phyloP scores from a whole-genome alignment of 2,797 vertebrate species.

The Lates japonicus region DNA sequence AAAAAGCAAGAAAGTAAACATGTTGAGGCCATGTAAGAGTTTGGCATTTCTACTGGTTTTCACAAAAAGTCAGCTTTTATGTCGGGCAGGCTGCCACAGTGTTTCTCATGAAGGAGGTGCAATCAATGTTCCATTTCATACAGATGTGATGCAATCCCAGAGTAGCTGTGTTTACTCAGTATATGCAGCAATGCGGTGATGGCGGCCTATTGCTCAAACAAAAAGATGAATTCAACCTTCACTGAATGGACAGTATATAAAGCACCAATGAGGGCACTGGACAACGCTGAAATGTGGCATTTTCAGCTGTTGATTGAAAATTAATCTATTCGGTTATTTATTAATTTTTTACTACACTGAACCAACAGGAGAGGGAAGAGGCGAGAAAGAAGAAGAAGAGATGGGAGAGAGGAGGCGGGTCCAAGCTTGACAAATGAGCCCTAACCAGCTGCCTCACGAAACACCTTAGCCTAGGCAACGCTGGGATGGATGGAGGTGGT shows the following conservation, averaged over 20 bases:
- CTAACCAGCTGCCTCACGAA: slow-evolving; percentile 76
- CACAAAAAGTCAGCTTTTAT: slow-evolving; percentile 25
- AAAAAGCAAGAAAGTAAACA: not conserved
- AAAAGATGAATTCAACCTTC: slow-evolving; percentile 12
- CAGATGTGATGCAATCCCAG: slow-evolving; percentile 24
- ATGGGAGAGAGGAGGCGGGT: slow-evolving; percentile 61
- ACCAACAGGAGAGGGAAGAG: slow-evolving; percentile 13
- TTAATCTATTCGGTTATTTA: slow-evolving; percentile 36
- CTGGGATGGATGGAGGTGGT: slow-evolving; percentile 63
- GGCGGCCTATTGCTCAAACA: not conserved
- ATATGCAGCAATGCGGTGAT: not conserved
- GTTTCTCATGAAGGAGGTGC: slow-evolving; percentile 1
- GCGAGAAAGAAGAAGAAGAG: slow-evolving; percentile 3
- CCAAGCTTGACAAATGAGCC: slow-evolving; percentile 75
- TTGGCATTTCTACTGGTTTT: slow-evolving; percentile 27
- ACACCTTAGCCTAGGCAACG: slow-evolving; percentile 78
- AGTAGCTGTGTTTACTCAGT: not conserved
- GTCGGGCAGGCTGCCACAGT: slow-evolving; percentile 19
- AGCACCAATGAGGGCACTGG: slow-evolving; percentile 14
- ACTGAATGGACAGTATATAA: slow-evolving; percentile 8
- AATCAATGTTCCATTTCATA: slow-evolving; percentile 30
- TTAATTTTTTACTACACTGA: slow-evolving; percentile 9
- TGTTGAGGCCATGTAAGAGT: slow-evolving; percentile 3
- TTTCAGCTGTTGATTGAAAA: slow-evolving; percentile 10
- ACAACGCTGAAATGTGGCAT: not conserved